phyloP scores from a whole-genome alignment of 2,888 invertebrate genomes.

The Drosophila mulleri region DNA sequence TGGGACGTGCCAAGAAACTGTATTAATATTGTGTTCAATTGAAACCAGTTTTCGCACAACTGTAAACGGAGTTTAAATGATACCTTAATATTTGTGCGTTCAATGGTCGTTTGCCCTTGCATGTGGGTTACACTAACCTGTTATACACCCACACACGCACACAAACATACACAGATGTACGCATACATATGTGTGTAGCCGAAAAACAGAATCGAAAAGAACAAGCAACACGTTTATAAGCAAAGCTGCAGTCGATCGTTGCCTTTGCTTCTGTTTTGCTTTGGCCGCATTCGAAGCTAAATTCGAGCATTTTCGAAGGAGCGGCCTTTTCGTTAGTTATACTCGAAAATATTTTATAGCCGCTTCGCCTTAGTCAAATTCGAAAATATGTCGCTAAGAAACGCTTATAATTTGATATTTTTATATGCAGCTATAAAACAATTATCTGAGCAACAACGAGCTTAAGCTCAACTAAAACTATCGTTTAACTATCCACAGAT shows the following conservation, averaged over 20 bases:
- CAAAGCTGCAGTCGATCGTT: conserved; percentile 25
- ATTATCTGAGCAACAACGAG: conserved; percentile 11
- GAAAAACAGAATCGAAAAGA: conserved; percentile 9
- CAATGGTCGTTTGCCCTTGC: conserved; percentile 43
- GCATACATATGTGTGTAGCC: neutral
- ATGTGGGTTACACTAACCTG: conserved; percentile 63
- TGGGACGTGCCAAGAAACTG: conserved; percentile 27
- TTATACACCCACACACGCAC: conserved; percentile 27
- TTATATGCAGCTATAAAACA: conserved; percentile 6
- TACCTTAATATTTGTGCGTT: conserved; percentile 23
- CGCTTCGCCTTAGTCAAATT: neutral
- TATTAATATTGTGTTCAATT: conserved; percentile 9
- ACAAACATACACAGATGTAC: neutral
- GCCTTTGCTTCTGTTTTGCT: conserved; percentile 11
- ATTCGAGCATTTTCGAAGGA: conserved; percentile 7
- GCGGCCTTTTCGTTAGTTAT: neutral
- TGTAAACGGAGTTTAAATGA: conserved; percentile 8
- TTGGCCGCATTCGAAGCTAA: conserved; percentile 2
- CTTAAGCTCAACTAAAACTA: conserved; percentile 5
- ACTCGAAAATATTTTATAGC: conserved; percentile 3
- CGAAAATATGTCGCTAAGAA: conserved; percentile 6
- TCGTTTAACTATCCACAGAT: conserved; percentile 12
- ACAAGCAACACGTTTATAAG: conserved; percentile 23
- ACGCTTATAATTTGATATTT: conserved; percentile 21
- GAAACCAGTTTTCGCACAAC: conserved; percentile 46